These are phyloP conservation scores for Trypoxylon attenuatum DNA, from an alignment of 2,888 invertebrate genomes.

Conservation along the genomic window DNA sequence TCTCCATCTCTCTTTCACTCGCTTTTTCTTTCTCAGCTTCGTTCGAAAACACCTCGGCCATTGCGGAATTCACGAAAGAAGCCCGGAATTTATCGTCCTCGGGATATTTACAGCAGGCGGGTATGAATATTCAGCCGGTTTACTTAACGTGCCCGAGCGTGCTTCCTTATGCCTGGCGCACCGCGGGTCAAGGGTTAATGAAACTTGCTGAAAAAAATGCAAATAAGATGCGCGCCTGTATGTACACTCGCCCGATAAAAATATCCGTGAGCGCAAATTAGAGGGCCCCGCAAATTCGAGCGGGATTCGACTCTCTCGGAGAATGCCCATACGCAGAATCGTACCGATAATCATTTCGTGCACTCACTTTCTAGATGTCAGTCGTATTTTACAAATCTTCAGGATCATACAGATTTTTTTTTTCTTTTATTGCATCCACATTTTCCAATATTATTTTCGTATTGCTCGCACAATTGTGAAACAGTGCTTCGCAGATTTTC, in stretches of 20 bases:
- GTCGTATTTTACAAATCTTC: no score
- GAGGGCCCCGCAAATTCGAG: slow-evolving; percentile 24
- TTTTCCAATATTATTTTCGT: no score
- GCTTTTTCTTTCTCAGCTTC: not conserved
- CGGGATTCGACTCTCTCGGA: slow-evolving; percentile 18
- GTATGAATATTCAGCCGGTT: slow-evolving; percentile 69
- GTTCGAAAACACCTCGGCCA: not conserved
- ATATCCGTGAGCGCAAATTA: slow-evolving; percentile 53
- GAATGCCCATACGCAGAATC: no score
- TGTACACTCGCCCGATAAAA: slow-evolving; percentile 54
- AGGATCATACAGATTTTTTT: no score
- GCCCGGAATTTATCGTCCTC: slow-evolving; percentile 61
- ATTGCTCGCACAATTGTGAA: no score
- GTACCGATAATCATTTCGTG: no score
- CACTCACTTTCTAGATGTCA: no score
- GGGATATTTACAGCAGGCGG: slow-evolving; percentile 58
- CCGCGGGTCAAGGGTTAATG: slow-evolving; percentile 70
- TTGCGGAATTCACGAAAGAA: slow-evolving; percentile 53
- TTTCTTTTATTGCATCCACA: no score
- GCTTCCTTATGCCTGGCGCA: slow-evolving; percentile 60
- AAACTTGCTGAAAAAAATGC: slow-evolving; percentile 69
- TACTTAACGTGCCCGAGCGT: slow-evolving; percentile 64
- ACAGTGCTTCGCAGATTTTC: no score
- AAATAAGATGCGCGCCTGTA: slow-evolving; percentile 58
- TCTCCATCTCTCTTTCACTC: no score